Base-by-base conservation (phyloP, 2,797 vertebrate species). In the Anas georgica region DNA sequence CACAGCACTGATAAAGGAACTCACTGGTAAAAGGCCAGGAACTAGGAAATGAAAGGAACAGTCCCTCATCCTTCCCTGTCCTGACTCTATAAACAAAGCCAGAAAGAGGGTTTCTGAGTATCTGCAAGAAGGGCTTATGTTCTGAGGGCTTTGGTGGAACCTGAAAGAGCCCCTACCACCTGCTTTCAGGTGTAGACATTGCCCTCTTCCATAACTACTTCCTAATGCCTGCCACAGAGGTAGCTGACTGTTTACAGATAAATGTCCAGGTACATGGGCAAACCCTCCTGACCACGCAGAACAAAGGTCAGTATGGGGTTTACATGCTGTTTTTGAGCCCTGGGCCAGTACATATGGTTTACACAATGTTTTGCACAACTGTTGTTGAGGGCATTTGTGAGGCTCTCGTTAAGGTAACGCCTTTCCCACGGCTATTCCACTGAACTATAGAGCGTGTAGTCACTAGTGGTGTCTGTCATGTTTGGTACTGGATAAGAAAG, bases 261-360 rank as follows among this genome's bases (percentile, higher is more conserved):
- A 62, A 88, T n/a, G 41, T 43, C 0, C 1, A 73, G 43, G 43
- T 37, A 26, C 12, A 41, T 0, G 2, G 20, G 25, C n/a, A 90
- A n/a, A 90, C 45, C 26, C n/a, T 59, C 62, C n/a, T n/a, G 39
- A 5, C 37, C 29, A 25, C 0, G 14, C 67, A 83, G 55, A 37
- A 37, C 12, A 33, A 35, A 66, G 35, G 22, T 33, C 43, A 67
- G 45, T 17, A 29, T 11, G 11, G 55, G 20, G 31, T 37, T 69
- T 46, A 29, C 70, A 39, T 8, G 1, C 28, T 9, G 7, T 4
- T 52, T 43, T 12, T 64, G 62, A 64, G 62, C 31, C 37, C 62
- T 64, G 18, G 62, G 28, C 39, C 28, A 43, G 28, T 43, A 31
- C 15, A 22, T 43, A 18, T 31, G 29, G 62, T 31, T 64, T 31